Conservation (phyloP, 1,140 invertebrate genomes). For the Calosoma granatense region DNA sequence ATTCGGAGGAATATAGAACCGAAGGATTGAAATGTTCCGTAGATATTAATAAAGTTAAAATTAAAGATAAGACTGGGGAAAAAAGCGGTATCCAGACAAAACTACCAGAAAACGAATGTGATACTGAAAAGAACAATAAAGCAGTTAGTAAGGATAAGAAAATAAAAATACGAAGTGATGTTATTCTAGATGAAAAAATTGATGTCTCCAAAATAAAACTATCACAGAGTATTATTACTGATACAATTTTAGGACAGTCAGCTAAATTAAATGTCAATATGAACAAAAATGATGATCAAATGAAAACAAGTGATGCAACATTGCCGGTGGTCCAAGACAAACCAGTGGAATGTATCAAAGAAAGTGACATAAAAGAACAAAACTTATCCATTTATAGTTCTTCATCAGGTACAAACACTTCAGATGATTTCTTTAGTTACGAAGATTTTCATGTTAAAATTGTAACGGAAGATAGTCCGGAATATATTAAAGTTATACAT, state of each 20-base stretch:
- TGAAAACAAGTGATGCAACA: not conserved
- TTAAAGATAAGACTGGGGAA: not conserved
- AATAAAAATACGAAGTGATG: not conserved
- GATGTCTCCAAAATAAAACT: not conserved
- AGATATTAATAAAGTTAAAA: not conserved
- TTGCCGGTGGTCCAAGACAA: too few species aligned
- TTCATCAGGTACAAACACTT: not conserved
- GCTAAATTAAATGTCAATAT: not conserved
- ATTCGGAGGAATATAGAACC: too few species aligned
- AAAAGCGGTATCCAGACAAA: too few species aligned
- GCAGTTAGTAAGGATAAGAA: not conserved
- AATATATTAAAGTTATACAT: not conserved
- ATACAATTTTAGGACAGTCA: not conserved
- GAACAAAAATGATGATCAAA: not conserved
- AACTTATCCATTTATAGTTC: too few species aligned
- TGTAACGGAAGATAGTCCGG: not conserved
- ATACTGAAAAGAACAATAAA: not conserved
- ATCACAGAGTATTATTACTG: not conserved
- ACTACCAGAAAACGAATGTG: not conserved
- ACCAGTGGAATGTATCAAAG: too few species aligned
- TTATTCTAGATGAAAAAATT: not conserved
- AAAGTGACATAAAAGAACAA: too few species aligned
- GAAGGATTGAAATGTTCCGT: too few species aligned
- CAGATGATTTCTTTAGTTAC: too few species aligned
- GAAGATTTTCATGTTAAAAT: slow-evolving; percentile 3